Evolutionary conservation across 1,140 invertebrate genomes (phyloP), one percentile per base, ranked within the genome.

Genomic region (Stratiolaelaps scimitus): DNA sequence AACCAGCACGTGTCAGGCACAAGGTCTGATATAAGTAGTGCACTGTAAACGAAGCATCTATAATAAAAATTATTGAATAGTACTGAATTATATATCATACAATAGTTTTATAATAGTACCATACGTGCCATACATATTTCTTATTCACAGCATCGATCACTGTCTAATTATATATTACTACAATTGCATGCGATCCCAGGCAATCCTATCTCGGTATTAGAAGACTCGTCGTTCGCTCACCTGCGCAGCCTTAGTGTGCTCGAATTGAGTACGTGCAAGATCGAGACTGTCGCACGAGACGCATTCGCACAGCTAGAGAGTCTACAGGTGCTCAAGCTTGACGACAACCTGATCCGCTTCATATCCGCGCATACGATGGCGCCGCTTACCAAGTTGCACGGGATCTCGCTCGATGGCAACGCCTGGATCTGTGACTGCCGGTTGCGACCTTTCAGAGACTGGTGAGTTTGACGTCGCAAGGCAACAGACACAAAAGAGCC

Each of bases 341-440:
- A 89, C 71, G 85, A 84, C 66, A 93, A 93, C 77, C 78, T 93
- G 66, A 81, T 80, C 20, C 83, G 80, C 70, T 81, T 89, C 68
- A 78, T 81, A 71, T 85, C 84, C 19, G 76, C 78, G 34, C 79
- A 82, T 67, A 83, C 86, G 67, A 78, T 90, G 43, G 84, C 85
- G 1, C 81, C 83, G 66, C 78, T 87, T 67, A 75, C 78, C 28
- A 81, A 80, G 48, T 75, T 92, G 5, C 84, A 87, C 71, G 87
- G 85, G 43, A 84, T 92, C 66, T 65, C 69, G 1, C 64, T 72
- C 10, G 87, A 92, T 69, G 87, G 89, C 66, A 94, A 94, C 53
- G 87, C 87, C 0, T 92, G 89, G 89, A 80, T 84, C 40, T 94
- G 90, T 72, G 88, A 93, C 72, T 94, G 89, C 73, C 82, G 85